Evolutionary conservation across 1,140 invertebrate species (phyloP).

Genomic region (Lasioglossum albipes): DNA sequence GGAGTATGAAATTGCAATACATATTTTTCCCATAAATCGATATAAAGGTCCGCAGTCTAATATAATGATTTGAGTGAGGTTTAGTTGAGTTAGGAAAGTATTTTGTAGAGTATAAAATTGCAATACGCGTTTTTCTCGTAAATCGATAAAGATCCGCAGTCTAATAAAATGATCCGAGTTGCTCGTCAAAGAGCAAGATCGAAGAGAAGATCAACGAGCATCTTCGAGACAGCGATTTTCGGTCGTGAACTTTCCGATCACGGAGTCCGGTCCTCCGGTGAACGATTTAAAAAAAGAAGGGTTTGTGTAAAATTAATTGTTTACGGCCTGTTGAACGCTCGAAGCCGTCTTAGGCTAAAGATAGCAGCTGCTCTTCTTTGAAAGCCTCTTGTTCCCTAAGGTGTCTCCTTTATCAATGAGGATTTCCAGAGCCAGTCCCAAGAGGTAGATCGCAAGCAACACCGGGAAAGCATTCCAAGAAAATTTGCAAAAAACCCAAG

Average conservation of each 20-base stretch:
- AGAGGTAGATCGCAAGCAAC: too few species aligned
- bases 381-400: not conserved
- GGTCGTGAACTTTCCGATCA: not conserved
- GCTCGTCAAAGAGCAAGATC: not conserved
- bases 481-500: slow-evolving; percentile 52
- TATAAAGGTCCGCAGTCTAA: too few species aligned
- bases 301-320: slow-evolving; percentile 9
- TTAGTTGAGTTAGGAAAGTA: too few species aligned
- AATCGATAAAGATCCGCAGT: too few species aligned
- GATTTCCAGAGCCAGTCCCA: not conserved
- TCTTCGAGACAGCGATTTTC: not conserved
- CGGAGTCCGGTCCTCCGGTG: not conserved
- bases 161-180: too few species aligned
- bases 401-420: not conserved
- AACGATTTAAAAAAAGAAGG: slow-evolving; percentile 10
- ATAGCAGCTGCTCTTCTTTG: too few species aligned
- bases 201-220: not conserved
- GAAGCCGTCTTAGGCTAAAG: not conserved
- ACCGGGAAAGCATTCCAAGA: slow-evolving; percentile 30
- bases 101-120: too few species aligned
- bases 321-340: not conserved
- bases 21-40: too few species aligned
- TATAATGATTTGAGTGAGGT: too few species aligned
- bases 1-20: too few species aligned
- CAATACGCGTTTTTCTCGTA: too few species aligned